Base-by-base conservation (phyloP, 1,140 invertebrate genomes). In the Leptinotarsa undecemlineata region DNA sequence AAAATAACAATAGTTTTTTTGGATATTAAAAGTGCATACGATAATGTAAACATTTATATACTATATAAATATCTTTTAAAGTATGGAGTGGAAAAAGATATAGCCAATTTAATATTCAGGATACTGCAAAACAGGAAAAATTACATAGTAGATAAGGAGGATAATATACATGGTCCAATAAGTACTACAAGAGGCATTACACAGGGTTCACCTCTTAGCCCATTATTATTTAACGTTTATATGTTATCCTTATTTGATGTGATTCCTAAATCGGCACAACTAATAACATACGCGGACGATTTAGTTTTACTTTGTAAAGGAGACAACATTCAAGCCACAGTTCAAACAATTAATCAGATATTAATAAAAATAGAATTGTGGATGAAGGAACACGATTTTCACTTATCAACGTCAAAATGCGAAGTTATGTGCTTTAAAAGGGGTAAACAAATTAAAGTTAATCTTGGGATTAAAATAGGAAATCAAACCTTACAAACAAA, bases 221-320 rank as follows among this genome's bases (percentile, higher is more conserved):
- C 75, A 51, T 11, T 67, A 23, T 51, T 74, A 17, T 75, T 75
- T 71, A 79, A 79, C 21, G 64, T 78, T 11, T 73, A 76, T 47
- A 74, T 74, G n/a, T 21, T 15, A 21, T 21, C 72, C 3, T n/a
- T 72, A 26, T 74, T 71, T 19, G 15, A 23, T n/a, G 5, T 71
- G 51, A 20, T 47, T 61, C 70, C 21, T 20, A 4, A 15, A 11
- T 11, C 19, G 14, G 57, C 73, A 1, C 26, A 64, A 8, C 47
- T 77, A 69, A 69, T 76, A 17, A 57, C 68, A 17, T 77, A 77
- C 62, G 76, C 73, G 1, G 76, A 77, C 51, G 76, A 77, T 47
- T 19, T 77, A 15, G 48, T 62, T 8, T 1, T 79, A 13, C 19
- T 67, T 15, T 33, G 26, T 42, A 71, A 71, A 42, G 71, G 78